Conservation (phyloP, 2,888 invertebrate species). For the Hirudinaria manillensis region DNA sequence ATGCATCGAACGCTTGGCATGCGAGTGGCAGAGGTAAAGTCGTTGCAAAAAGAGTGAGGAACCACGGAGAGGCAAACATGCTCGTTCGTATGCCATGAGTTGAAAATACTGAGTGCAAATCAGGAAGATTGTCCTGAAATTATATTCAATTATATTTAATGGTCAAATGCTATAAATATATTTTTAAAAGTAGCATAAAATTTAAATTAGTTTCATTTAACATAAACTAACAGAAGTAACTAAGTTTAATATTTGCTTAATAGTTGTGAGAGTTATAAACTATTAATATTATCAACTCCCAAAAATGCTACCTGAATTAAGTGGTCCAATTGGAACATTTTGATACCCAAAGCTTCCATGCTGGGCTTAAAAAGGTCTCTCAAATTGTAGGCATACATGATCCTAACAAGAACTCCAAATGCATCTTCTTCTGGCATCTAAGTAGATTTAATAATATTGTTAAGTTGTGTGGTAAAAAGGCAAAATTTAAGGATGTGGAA, state of each 20-base stretch:
- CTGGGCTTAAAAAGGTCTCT: slow-evolving; percentile 98
- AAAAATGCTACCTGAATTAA: slow-evolving; percentile 65
- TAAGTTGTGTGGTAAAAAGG: neutral
- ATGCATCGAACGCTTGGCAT: slow-evolving; percentile 3
- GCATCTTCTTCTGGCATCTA: slow-evolving; percentile 99
- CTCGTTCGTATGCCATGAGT: slow-evolving; percentile 70
- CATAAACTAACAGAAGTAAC: no score
- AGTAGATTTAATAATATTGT: neutral
- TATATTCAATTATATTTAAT: neutral
- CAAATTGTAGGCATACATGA: slow-evolving; percentile 82
- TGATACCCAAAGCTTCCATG: slow-evolving; percentile 95
- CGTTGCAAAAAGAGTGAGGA: slow-evolving; percentile 19
- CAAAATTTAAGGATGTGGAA: neutral
- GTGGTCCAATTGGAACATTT: slow-evolving; percentile 97
- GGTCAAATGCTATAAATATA: neutral
- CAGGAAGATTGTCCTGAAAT: slow-evolving; percentile 76
- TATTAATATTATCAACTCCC: no score
- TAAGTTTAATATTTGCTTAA: no score
- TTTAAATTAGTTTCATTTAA: no score
- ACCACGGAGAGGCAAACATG: slow-evolving; percentile 20
- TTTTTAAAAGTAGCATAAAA: neutral
- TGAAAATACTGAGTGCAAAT: slow-evolving; percentile 67
- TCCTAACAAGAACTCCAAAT: slow-evolving; percentile 88
- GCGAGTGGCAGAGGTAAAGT: slow-evolving; percentile 56
- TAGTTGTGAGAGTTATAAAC: no score